Conservation (phyloP, 2,888 invertebrate genomes). For the Drosophila atroscutellata region DNA sequence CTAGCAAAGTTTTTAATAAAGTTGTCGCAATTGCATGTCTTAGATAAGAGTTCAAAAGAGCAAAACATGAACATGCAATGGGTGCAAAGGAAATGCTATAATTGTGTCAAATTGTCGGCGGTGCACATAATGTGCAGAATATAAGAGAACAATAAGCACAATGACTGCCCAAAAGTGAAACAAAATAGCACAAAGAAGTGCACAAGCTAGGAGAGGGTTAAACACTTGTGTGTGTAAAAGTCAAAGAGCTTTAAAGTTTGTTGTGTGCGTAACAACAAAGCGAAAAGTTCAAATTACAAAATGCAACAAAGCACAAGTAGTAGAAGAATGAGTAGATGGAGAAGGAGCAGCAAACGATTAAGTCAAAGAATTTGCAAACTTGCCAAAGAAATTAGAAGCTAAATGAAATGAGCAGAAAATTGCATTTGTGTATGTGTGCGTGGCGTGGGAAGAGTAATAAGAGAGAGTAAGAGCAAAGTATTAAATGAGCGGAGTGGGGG, state of each 20-base stretch:
- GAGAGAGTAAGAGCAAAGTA: slow-evolving; percentile 18
- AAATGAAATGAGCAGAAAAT: slow-evolving; percentile 43
- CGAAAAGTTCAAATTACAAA: slow-evolving; percentile 72
- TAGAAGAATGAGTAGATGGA: background rate
- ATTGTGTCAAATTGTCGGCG: slow-evolving; percentile 54
- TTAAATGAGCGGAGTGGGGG: slow-evolving; percentile 1
- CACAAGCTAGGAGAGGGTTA: slow-evolving; percentile 60
- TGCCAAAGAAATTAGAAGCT: slow-evolving; percentile 52
- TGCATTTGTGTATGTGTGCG: background rate
- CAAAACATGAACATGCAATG: slow-evolving; percentile 9
- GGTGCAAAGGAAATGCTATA: slow-evolving; percentile 47
- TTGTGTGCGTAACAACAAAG: slow-evolving; percentile 27
- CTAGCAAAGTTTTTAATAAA: slow-evolving; percentile 60
- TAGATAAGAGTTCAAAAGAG: slow-evolving; percentile 35
- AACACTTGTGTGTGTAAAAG: slow-evolving; percentile 5
- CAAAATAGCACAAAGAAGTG: slow-evolving; percentile 58
- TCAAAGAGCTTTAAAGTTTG: slow-evolving; percentile 42
- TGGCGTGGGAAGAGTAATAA: background rate
- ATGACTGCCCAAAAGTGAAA: slow-evolving; percentile 42
- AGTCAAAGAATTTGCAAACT: slow-evolving; percentile 63
- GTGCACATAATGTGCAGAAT: slow-evolving; percentile 21
- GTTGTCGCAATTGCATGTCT: slow-evolving; percentile 66
- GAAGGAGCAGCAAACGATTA: slow-evolving; percentile 13
- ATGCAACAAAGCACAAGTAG: slow-evolving; percentile 62
- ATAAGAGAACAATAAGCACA: slow-evolving; percentile 20